These are phyloP conservation scores for Netelia melanura DNA, from an alignment of 2,888 invertebrate species.

Conservation along the genomic window DNA sequence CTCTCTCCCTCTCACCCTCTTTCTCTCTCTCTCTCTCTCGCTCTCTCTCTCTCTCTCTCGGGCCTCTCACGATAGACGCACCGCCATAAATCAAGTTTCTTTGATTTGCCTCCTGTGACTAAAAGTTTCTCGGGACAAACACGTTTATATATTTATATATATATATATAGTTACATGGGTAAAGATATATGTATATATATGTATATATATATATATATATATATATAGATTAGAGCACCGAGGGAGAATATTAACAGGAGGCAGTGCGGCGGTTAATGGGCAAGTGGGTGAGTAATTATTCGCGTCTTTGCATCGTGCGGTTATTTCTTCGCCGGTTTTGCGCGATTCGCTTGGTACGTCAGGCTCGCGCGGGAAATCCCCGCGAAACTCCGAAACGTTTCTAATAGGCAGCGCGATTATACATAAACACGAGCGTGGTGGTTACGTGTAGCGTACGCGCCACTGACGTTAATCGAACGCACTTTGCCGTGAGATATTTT, in stretches of 20 bases:
- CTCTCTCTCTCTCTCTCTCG: not conserved
- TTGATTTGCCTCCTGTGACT: slow-evolving; percentile 59
- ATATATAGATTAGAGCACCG: no score
- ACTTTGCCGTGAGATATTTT: slow-evolving; percentile 43
- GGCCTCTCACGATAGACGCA: slow-evolving; percentile 10
- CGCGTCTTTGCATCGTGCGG: slow-evolving; percentile 33
- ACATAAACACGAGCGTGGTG: not conserved
- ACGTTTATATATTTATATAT: not conserved
- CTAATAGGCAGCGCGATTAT: slow-evolving; percentile 38
- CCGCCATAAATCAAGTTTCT: slow-evolving; percentile 68
- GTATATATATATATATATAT: no score
- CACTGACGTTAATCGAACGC: slow-evolving; percentile 40
- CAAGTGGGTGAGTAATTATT: slow-evolving; percentile 58
- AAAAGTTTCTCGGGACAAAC: slow-evolving; percentile 26
- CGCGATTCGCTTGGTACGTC: slow-evolving; percentile 12
- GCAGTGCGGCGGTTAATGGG: slow-evolving; percentile 43
- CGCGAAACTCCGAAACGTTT: slow-evolving; percentile 27
- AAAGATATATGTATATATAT: slow-evolving; percentile 2
- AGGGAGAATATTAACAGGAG: slow-evolving; percentile 24
- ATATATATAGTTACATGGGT: slow-evolving; percentile 8
- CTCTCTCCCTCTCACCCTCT: not conserved
- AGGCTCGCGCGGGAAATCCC: slow-evolving; percentile 36
- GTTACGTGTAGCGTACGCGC: slow-evolving; percentile 22
- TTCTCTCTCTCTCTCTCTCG: slow-evolving; percentile 6
- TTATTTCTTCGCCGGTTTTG: slow-evolving; percentile 46